Evolutionary conservation across 1,140 invertebrate species (phyloP).

Genomic region (Idris sp.): DNA sequence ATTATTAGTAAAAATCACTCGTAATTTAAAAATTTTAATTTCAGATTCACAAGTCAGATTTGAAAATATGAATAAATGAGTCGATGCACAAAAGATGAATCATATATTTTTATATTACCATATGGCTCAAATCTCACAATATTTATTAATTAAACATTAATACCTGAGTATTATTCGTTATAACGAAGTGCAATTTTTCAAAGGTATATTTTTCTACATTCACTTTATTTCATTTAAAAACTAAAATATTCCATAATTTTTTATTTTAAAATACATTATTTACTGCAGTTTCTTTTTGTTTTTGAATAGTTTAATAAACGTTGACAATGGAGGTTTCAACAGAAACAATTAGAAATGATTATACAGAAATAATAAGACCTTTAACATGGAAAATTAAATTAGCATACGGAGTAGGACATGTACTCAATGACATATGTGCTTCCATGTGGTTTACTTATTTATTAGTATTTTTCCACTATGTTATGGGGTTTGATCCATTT

Average conservation of each 20-base stretch:
- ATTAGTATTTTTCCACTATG: constrained; percentile 93
- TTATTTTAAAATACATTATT: too few relatives aligned
- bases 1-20: too few relatives aligned
- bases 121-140: constrained; percentile 17
- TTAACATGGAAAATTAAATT: constrained; percentile 61
- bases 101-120: constrained; percentile 14
- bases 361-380: constrained; percentile 65
- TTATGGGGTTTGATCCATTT: constrained; percentile 86
- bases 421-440: constrained; percentile 96
- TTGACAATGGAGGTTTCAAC: constrained; percentile 57
- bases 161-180: too few relatives aligned
- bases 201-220: not conserved
- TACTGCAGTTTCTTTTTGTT: too few relatives aligned
- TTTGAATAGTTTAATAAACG: too few relatives aligned
- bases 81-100: constrained; percentile 13
- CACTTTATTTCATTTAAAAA: too few relatives aligned
- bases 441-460: constrained; percentile 99
- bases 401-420: constrained; percentile 81
- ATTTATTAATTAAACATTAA: constrained; percentile 3
- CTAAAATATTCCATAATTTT: too few relatives aligned
- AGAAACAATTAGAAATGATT: constrained; percentile 61
- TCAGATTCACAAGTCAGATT: too few relatives aligned
- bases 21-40: too few relatives aligned
- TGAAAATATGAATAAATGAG: too few relatives aligned
- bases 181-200: constrained; percentile 4